phyloP scores from a whole-genome alignment of 2,113 vertebrate species.

The Egretta garzetta region DNA sequence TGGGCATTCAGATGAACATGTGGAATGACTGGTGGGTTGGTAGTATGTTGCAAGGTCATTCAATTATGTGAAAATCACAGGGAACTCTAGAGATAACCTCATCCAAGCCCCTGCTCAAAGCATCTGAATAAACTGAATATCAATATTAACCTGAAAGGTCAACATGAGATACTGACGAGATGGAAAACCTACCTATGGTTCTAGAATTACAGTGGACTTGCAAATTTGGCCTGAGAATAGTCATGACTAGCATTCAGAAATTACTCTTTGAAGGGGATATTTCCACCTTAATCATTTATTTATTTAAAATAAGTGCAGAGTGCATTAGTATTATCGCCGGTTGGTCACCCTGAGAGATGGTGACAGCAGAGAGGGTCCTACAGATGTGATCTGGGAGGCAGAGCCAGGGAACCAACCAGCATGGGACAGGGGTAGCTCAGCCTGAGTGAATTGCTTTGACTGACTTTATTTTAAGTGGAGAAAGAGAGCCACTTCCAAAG shows the following conservation, averaged over 20 bases:
- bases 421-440: background rate
- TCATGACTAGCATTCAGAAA: background rate
- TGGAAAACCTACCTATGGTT: background rate
- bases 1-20: background rate
- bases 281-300: background rate
- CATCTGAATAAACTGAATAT: background rate
- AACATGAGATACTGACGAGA: background rate
- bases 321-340: fast-evolving
- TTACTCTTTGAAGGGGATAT: background rate
- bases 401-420: background rate
- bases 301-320: background rate
- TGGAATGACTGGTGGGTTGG: background rate
- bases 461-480: background rate
- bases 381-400: fast-evolving
- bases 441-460: background rate
- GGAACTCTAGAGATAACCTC: background rate
- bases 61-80: background rate
- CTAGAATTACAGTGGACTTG: background rate
- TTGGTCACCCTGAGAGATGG: background rate
- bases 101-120: background rate
- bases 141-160: background rate
- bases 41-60: background rate
- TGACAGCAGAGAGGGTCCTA: background rate
- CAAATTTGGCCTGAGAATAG: background rate
- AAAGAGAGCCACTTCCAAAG: background rate